Conservation (phyloP, 1,140 invertebrate species). For the Lucilia cuprina region DNA sequence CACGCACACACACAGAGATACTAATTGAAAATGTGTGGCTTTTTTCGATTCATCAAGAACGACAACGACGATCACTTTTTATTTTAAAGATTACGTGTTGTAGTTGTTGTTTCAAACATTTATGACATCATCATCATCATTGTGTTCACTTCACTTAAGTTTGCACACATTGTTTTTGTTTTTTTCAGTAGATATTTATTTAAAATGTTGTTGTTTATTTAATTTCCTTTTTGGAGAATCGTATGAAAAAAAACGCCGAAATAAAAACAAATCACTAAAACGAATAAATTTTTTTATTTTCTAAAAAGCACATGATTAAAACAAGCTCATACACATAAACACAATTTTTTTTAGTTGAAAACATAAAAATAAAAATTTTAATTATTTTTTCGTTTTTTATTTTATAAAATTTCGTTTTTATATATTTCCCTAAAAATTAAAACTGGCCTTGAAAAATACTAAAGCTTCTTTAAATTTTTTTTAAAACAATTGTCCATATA, state of each 20-base stretch:
- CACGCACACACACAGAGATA: too few species aligned
- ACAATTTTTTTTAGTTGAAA: not conserved
- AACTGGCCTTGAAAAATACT: not conserved
- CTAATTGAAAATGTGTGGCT: too few species aligned
- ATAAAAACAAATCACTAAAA: not conserved
- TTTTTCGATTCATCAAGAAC: too few species aligned
- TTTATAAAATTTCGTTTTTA: not conserved
- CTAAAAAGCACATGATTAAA: conserved; percentile 2
- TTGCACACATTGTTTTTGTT: not conserved
- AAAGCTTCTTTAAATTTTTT: not conserved
- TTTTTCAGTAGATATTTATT: not conserved
- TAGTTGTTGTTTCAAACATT: not conserved
- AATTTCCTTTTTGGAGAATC: not conserved
- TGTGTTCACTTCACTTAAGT: not conserved
- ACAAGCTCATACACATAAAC: not conserved
- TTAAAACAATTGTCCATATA: not conserved
- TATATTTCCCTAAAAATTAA: not conserved
- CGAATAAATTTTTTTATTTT: not conserved
- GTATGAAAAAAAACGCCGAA: not conserved
- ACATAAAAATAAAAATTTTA: not conserved
- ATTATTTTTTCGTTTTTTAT: not conserved
- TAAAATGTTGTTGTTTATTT: not conserved
- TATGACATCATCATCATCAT: conserved; percentile 1
- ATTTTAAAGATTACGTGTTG: not conserved
- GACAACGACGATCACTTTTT: not conserved